These are phyloP conservation scores for Acropora yongei DNA, from an alignment of 64 coral and sea anemone species.

Conservation along the genomic window DNA sequence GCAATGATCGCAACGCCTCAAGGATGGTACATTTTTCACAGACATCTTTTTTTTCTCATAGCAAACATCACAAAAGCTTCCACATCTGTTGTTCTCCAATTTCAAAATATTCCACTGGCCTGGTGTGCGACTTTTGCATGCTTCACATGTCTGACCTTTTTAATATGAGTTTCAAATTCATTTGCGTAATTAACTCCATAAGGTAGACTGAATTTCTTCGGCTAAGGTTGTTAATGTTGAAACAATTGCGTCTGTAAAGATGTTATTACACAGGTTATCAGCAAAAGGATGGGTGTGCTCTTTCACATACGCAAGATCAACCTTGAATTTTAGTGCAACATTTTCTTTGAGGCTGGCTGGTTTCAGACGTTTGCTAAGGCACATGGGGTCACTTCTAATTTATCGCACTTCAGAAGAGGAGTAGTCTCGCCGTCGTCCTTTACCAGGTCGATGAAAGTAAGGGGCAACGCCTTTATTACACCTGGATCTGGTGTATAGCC, in stretches of 20 bases:
- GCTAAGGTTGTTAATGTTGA: constrained; percentile 64
- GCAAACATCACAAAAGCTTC: constrained; percentile 53
- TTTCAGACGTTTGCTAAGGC: constrained; percentile 77
- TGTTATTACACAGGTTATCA: constrained; percentile 60
- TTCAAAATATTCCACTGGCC: constrained; percentile 41
- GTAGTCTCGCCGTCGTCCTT: not conserved
- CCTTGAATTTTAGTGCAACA: constrained; percentile 57
- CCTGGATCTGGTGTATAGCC: constrained; percentile 69
- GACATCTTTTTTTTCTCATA: not conserved
- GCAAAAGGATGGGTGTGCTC: constrained; percentile 53
- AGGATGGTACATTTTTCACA: constrained; percentile 57
- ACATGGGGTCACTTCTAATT: constrained; percentile 30
- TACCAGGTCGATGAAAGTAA: constrained; percentile 19
- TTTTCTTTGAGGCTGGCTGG: constrained; percentile 61
- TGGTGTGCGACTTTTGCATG: constrained; percentile 35
- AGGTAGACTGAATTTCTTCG: constrained; percentile 49
- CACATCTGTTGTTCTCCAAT: constrained; percentile 41
- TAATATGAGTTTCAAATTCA: constrained; percentile 58
- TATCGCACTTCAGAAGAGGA: constrained; percentile 1
- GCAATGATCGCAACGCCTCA: constrained; percentile 41
- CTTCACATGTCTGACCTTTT: constrained; percentile 49
- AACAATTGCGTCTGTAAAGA: constrained; percentile 71
- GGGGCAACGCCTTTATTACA: constrained; percentile 48
- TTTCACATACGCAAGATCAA: constrained; percentile 55
- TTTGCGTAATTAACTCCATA: constrained; percentile 46